Base-by-base conservation (phyloP, 2,113 vertebrate species). In the Nematolebias whitei region DNA sequence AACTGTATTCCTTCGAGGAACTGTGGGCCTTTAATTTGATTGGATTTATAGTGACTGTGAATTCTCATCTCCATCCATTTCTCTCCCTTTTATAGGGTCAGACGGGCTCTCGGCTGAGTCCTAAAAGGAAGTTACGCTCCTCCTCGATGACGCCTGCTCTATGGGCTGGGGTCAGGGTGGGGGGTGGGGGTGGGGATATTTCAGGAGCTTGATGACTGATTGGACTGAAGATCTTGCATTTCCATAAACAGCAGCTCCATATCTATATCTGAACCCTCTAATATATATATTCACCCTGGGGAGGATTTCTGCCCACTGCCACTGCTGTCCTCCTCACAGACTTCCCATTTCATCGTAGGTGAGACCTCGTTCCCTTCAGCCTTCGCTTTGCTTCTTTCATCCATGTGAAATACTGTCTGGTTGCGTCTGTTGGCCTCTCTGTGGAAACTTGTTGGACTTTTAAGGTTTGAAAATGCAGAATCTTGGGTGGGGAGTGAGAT, bases 221-320 rank as follows among this genome's bases (percentile, higher is more conserved):
- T 88, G 87, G 88, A 77, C 88, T 87, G 73, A 87, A 84, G 75
- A 68, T 84, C 64, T 62, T 77, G 71, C 75, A 76, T 85, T 88
- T 89, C 89, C 91, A 88, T 92, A 93, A 88, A 87, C 68, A 90
- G 87, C 71, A 58, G 59, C 61, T 71, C 65, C 80, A 76, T 66
- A 62, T 74, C 77, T 78, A 80, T 74, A 43, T 78, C 73, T 2
- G 44, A 76, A 16, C 16, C 20, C 56, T 51, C 32, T 35, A 35
- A 35, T 13, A 0, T 77, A 84, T 90, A 88, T 80, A 88, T 10
- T 57, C 65, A 44, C 56, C 57, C 74, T 14, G 1, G 18, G 20
- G 51, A 51, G 22, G 56, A 63, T 18, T 62, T 43, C 51, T 23
- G 70, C 57, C 29, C 71, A 70, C 70, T 70, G 68, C 41, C 55